A percentile compares a stretch with the other conserved stretches of the same genome.
phyloP scores from a whole-genome alignment of 2,797 vertebrate species.

The Aphelocoma californica region DNA sequence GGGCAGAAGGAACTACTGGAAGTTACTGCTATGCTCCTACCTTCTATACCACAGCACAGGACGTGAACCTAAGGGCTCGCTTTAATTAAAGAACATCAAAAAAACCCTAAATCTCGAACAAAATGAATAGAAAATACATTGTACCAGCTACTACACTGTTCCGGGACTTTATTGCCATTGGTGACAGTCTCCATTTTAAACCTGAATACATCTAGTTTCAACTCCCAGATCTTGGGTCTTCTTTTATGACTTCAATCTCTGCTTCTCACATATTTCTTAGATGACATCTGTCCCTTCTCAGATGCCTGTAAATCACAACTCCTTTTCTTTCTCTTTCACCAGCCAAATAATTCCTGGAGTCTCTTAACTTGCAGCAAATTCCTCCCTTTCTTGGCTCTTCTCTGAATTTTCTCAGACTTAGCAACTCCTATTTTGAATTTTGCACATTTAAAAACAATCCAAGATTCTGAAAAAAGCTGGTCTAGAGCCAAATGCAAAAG shows the following conservation, averaged over 20 bases:
- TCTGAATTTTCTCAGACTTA: background rate
- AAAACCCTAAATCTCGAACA: rapidly evolving
- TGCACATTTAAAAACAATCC: background rate
- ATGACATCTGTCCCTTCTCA: background rate
- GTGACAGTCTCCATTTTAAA: background rate
- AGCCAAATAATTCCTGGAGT: background rate
- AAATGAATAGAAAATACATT: background rate
- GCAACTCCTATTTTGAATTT: background rate
- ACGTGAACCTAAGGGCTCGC: background rate
- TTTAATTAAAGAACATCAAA: background rate
- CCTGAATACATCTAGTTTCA: background rate
- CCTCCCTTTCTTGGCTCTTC: background rate
- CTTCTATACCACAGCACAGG: background rate
- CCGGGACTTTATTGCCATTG: background rate
- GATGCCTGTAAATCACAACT: background rate
- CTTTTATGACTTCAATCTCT: background rate
- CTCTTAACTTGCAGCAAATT: background rate
- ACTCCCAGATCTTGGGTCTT: background rate
- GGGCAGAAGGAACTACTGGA: background rate
- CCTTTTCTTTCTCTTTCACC: background rate
- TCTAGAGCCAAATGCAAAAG: background rate
- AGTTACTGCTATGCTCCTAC: background rate
- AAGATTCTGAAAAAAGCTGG: background rate
- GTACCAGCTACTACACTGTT: rapidly evolving
- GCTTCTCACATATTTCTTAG: background rate